Evolutionary conservation across 1,140 invertebrate genomes (phyloP), one percentile per base, ranked within the genome.

Genomic region (Tetramorium simillimum): DNA sequence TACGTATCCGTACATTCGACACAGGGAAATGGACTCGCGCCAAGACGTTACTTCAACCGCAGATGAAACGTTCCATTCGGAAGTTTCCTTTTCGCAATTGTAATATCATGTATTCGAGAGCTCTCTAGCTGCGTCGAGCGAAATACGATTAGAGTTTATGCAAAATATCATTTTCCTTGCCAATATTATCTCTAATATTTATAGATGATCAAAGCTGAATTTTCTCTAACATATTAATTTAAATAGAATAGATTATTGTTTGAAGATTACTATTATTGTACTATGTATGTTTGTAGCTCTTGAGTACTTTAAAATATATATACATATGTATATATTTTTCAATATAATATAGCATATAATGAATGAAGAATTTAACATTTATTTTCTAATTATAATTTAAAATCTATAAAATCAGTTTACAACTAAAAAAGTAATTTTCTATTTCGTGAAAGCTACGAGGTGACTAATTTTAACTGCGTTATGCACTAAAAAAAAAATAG

Each of bases 61-160:
- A 21, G 76, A 80, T 80, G 40, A 80, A 69, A 69, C n/a, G 14
- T 37, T 46, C 40, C 60, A 43, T 28, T 24, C n/a, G 6, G 33
- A 9, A 60, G 10, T 24, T 76, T 10, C 28, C 28, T 67, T 65
- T 65, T 33, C 28, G 62, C 62, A 16, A 43, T 63, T 63, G 63
- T 67, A 69, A 80, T 53, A 69, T 24, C 58, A 21, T 24, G 24
- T 63, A 14, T 46, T 51, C 14, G 16, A 40, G 46, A 63, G 21
- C 24, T 43, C 40, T 46, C 12, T 46, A 63, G 16, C 43, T 43
- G 12, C 4, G 6, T 51, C 33, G 53, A 18, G 24, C 10, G n/a
- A 80, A 69, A n/a, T 2, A 43, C 12, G 9, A 53, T 69, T 69
- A 37, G 46, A 65, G 46, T 80, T 67, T 67, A 21, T 14, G n/a